Evolutionary conservation across 2,888 invertebrate species (phyloP).

Genomic region (Heliconius aoede): DNA sequence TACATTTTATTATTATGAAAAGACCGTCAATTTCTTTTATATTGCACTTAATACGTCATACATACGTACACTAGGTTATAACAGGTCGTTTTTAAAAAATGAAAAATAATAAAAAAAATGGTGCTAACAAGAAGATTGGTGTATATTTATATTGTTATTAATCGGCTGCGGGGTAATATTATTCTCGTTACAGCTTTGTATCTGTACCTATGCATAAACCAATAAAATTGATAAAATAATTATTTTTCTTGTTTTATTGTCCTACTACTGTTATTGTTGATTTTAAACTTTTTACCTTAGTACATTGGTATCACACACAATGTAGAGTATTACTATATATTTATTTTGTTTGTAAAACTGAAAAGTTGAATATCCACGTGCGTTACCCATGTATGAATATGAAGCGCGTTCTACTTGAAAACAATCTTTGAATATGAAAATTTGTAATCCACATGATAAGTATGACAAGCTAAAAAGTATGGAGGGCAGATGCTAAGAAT

Average conservation of each 20-base stretch:
- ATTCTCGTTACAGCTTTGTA: constrained; percentile 67
- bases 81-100: constrained; percentile 73
- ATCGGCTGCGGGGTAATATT: constrained; percentile 72
- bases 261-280: neutral
- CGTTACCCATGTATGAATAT: too few species aligned
- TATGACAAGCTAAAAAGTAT: too few species aligned
- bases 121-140: constrained; percentile 76
- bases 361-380: too few species aligned
- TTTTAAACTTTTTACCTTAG: neutral
- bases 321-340: too few species aligned
- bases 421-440: too few species aligned
- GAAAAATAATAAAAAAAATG: constrained; percentile 71
- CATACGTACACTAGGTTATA: constrained; percentile 73
- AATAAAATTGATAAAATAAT: constrained; percentile 63
- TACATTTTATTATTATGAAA: constrained; percentile 64
- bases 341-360: too few species aligned
- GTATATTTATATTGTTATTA: constrained; percentile 66
- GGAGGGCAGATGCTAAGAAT: too few species aligned
- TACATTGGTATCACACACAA: too few species aligned
- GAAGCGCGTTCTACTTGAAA: too few species aligned
- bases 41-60: constrained; percentile 67
- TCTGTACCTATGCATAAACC: constrained; percentile 77
- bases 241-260: constrained; percentile 51
- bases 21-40: constrained; percentile 73
- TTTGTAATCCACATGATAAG: too few species aligned